Conservation (phyloP, 2,888 invertebrate species). For the Tricholauxania praeusta region DNA sequence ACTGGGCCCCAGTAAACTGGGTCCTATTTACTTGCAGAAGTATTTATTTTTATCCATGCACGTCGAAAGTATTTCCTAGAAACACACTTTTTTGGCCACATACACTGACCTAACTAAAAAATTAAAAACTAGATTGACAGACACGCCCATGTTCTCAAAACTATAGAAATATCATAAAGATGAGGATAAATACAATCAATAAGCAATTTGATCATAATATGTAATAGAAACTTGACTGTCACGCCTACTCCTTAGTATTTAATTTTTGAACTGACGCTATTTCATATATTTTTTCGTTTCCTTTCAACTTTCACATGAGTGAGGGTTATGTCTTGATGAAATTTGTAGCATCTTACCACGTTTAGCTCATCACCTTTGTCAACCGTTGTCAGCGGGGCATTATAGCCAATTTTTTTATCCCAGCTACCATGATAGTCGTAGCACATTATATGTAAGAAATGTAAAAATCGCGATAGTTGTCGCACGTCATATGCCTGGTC, state of each 20-base stretch:
- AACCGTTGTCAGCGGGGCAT: slow-evolving; percentile 77
- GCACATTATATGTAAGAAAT: slow-evolving; percentile 86
- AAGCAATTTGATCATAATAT: neutral
- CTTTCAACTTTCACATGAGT: neutral
- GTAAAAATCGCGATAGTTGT: slow-evolving; percentile 76
- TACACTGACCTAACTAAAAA: no score
- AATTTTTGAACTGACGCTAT: no score
- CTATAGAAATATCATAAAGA: no score
- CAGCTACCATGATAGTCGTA: slow-evolving; percentile 92
- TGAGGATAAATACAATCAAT: neutral
- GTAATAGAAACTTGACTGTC: neutral
- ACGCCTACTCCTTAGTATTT: neutral
- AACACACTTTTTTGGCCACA: no score
- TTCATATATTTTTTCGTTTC: no score
- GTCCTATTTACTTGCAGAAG: no score
- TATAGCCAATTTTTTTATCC: slow-evolving; percentile 81
- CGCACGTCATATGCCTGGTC: slow-evolving; percentile 82
- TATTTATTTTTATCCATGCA: no score
- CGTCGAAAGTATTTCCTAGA: no score
- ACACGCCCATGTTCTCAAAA: no score
- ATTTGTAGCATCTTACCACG: slow-evolving; percentile 72
- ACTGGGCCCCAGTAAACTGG: no score
- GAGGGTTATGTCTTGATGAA: neutral
- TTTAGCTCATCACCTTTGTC: slow-evolving; percentile 69
- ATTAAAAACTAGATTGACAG: no score